Conservation (phyloP, 2,113 vertebrate species). For the Cyprinodon brontotheroides region DNA sequence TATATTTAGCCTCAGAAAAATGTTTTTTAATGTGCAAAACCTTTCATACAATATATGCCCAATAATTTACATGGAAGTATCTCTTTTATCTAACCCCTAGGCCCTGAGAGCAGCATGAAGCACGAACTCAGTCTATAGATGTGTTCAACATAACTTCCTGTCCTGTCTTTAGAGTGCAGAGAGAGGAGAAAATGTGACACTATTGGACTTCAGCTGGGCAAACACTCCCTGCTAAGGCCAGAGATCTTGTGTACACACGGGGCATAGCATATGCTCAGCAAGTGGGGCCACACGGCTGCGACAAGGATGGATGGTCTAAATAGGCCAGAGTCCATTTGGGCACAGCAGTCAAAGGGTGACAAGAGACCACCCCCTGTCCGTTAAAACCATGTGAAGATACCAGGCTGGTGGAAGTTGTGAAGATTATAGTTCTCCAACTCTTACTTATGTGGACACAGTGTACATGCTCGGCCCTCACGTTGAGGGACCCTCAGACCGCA, state of each 20-base stretch:
- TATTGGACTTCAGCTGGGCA: conserved; percentile 81
- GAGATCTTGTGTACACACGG: conserved; percentile 77
- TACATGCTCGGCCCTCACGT: neutral
- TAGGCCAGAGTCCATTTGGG: conserved; percentile 69
- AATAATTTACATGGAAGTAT: neutral
- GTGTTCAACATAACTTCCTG: conserved; percentile 62
- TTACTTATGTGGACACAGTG: neutral
- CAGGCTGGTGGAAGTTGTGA: neutral
- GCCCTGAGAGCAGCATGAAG: neutral
- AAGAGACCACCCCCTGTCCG: conserved; percentile 50
- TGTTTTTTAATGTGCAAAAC: neutral
- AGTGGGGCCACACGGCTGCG: conserved; percentile 45
- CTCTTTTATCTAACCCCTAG: neutral
- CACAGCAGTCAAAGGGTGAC: conserved; percentile 54
- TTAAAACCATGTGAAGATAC: conserved; percentile 28
- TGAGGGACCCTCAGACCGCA: conserved; percentile 28
- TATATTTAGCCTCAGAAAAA: neutral
- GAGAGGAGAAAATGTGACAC: conserved; percentile 54
- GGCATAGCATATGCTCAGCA: conserved; percentile 62
- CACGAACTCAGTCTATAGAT: conserved; percentile 27
- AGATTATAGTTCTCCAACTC: conserved; percentile 9
- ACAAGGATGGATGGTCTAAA: conserved; percentile 56
- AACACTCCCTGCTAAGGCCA: conserved; percentile 77
- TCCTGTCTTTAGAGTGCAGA: conserved; percentile 50
- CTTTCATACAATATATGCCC: neutral